These are phyloP conservation scores for Phylloscopus whistleri DNA, from an alignment of 2,113 vertebrate genomes.

Conservation along the genomic window DNA sequence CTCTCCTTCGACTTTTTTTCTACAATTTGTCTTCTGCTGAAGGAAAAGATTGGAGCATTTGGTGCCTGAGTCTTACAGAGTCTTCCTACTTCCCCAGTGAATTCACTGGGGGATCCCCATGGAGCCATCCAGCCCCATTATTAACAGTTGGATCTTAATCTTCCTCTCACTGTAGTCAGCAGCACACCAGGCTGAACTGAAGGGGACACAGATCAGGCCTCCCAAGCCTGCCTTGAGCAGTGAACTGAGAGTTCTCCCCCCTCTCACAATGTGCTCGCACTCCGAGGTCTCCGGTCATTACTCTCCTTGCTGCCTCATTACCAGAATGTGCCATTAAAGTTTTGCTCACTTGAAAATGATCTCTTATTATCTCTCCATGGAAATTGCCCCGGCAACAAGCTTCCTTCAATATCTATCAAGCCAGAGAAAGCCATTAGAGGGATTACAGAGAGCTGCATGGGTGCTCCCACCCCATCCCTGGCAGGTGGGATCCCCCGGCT, in stretches of 20 bases:
- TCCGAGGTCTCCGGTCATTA: constrained; percentile 59
- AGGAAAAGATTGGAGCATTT: not conserved
- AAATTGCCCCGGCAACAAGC: constrained; percentile 72
- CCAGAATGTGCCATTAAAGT: constrained; percentile 73
- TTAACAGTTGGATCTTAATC: not conserved
- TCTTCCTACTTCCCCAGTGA: not conserved
- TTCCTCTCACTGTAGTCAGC: not conserved
- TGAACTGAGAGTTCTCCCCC: constrained; percentile 7
- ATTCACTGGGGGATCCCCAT: not conserved
- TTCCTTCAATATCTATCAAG: constrained; percentile 69
- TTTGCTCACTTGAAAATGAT: constrained; percentile 71
- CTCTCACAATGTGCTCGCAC: not conserved
- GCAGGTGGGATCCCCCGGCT: not conserved
- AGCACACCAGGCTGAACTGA: not conserved
- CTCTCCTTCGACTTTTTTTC: not conserved
- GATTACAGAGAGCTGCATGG: constrained; percentile 39
- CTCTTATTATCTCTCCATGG: constrained; percentile 73
- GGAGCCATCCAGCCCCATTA: not conserved
- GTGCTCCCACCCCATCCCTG: not conserved
- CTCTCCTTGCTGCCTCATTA: constrained; percentile 70
- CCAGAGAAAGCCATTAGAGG: constrained; percentile 65
- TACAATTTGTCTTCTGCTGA: not conserved
- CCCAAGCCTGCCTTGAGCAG: not conserved
- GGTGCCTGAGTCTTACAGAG: not conserved
- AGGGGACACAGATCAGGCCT: not conserved